These are phyloP conservation scores for Lycodopsis pacificus DNA, from an alignment of 2,797 vertebrate genomes.

Conservation along the genomic window DNA sequence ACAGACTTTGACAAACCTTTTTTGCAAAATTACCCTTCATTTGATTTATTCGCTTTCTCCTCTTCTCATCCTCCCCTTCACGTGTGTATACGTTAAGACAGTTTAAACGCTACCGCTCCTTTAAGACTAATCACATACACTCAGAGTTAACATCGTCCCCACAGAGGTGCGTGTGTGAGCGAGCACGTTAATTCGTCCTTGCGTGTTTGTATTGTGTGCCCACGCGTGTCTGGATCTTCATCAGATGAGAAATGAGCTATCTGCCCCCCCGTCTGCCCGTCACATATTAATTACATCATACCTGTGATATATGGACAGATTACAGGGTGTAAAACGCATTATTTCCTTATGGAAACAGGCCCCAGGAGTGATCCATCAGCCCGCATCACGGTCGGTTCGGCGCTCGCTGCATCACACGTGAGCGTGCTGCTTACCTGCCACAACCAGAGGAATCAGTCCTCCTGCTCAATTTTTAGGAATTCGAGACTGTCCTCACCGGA, in stretches of 20 bases:
- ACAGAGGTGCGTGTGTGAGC: slow-evolving; percentile 15
- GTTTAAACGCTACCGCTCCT: slow-evolving; percentile 56
- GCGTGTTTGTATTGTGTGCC: slow-evolving; percentile 8
- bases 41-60: slow-evolving; percentile 57
- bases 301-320: slow-evolving; percentile 81
- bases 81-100: slow-evolving; percentile 35
- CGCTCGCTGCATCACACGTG: slow-evolving; percentile 59
- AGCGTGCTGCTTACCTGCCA: slow-evolving; percentile 31
- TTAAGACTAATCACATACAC: slow-evolving; percentile 55
- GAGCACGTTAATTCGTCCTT: background rate
- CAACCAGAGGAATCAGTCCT: background rate
- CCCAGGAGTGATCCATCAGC: slow-evolving; percentile 72
- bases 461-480: no score
- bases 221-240: slow-evolving; percentile 31
- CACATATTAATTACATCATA: slow-evolving; percentile 78
- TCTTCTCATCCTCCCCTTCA: slow-evolving; percentile 11
- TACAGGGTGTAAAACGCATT: slow-evolving; percentile 75
- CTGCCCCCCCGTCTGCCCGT: background rate
- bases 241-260: slow-evolving; percentile 63
- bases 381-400: slow-evolving; percentile 52
- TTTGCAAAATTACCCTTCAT: slow-evolving; percentile 45
- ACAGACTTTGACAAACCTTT: slow-evolving; percentile 73
- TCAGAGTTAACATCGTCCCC: slow-evolving; percentile 51
- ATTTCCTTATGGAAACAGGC: slow-evolving; percentile 73
- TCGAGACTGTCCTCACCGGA: background rate